Base-by-base conservation (phyloP, 1,140 invertebrate species). In the Zaprionus nigranus region DNA sequence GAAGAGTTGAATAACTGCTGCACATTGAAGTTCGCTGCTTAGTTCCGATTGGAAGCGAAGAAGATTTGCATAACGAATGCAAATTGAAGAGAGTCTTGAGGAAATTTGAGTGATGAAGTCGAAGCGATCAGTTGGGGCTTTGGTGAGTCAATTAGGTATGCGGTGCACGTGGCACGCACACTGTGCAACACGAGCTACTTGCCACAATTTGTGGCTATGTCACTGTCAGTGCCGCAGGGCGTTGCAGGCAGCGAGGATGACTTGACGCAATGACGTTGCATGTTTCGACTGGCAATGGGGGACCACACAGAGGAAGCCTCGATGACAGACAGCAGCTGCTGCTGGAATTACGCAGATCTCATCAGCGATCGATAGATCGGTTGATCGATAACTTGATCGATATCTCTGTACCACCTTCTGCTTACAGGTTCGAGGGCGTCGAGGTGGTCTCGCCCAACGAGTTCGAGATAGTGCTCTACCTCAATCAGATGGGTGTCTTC, bases 401-500 rank as follows among this genome's bases (percentile, higher is more conserved):
- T 13, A 26, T 24, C 5, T n/a, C 4, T 30, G 22, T 28, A 3
- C 30, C 30, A 11, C 30, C 43, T 57, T 58, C 13, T 17, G 34
- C 1, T 46, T 63, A 4, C 56, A 88, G 97, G 26, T 98, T 95
- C 93, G 97, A 98, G 86, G 97, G 97, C 17, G 94, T 98, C 20
- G 96, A 97, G 75, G 98, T 99, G 1, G 94, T 98, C 53, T 98
- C 98, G 0, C 97, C 98, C 0, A 95, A 94, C 46, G 98, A 99
- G 92, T 99, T 98, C 92, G 98, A 99, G 94, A 97, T 99, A 7
- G 96, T 99, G 15, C 94, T 99, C 15, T 99, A 98, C 92, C 95
- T 99, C 2, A 99, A 99, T 91, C 98, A 99, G 93, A 99, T 99
- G 98, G 98, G 98, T n/a, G 98, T 99, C 11, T 98, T 99, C 92